Conservation (phyloP, 2,888 invertebrate genomes). For the Folsomia manolachei region DNA sequence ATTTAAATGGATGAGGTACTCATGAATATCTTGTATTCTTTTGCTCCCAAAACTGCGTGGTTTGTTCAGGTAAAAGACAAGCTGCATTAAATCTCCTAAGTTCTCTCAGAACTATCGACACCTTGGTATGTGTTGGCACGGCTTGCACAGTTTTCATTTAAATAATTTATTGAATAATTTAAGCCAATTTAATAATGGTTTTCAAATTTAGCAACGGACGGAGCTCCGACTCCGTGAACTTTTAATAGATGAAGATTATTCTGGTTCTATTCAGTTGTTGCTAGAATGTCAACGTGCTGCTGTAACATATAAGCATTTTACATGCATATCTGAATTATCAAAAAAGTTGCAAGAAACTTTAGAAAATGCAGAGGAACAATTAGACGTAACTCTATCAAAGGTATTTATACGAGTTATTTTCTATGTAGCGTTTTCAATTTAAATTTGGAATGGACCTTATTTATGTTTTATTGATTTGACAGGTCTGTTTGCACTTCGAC, state of each 20-base stretch:
- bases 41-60: too few species aligned
- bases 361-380: constrained; percentile 83
- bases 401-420: constrained; percentile 54
- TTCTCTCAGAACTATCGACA: constrained; percentile 75
- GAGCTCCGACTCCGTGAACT: constrained; percentile 79
- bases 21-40: too few species aligned
- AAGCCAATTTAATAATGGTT: constrained; percentile 48
- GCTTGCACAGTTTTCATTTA: too few species aligned
- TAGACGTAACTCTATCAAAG: constrained; percentile 81
- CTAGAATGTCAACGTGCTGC: constrained; percentile 84
- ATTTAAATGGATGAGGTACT: too few species aligned
- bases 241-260: constrained; percentile 78
- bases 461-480: constrained; percentile 26
- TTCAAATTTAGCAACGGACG: constrained; percentile 67
- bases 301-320: constrained; percentile 77
- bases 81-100: constrained; percentile 75
- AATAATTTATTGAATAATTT: constrained; percentile 8
- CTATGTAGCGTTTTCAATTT: too few species aligned
- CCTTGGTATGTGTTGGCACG: constrained; percentile 69
- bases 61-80: too few species aligned
- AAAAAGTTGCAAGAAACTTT: constrained; percentile 85
- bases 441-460: constrained; percentile 8
- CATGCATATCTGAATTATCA: constrained; percentile 83
- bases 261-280: constrained; percentile 83
- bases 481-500: constrained; percentile 71